These are phyloP conservation scores for Theristicus caerulescens DNA, from an alignment of 2,113 vertebrate species.

Conservation along the genomic window DNA sequence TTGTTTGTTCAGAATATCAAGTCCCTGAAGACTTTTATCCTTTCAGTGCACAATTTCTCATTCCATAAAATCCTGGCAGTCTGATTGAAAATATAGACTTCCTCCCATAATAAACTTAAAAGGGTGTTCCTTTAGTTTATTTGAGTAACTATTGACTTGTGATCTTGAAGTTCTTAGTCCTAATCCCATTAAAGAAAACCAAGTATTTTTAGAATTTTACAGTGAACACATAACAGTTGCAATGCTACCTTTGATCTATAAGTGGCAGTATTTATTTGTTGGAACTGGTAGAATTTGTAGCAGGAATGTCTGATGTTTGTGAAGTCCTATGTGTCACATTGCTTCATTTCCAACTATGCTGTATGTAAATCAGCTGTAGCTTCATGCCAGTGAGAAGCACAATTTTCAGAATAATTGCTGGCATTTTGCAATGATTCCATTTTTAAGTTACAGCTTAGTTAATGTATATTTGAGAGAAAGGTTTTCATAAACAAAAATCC, in stretches of 20 bases:
- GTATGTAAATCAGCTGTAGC: constrained; percentile 46
- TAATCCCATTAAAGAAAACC: constrained; percentile 26
- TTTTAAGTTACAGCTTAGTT: background rate
- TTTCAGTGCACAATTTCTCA: background rate
- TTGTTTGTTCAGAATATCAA: background rate
- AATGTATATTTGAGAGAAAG: constrained; percentile 2
- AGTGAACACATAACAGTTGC: background rate
- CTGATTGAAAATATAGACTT: background rate
- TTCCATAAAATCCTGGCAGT: background rate
- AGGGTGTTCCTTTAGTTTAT: background rate
- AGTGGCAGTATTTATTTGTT: constrained; percentile 70
- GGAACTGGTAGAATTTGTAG: constrained; percentile 8
- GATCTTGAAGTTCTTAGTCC: background rate
- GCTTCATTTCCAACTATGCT: constrained; percentile 48
- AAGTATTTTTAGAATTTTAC: background rate
- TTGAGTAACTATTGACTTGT: background rate
- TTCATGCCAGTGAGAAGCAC: background rate
- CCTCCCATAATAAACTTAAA: background rate
- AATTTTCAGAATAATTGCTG: constrained; percentile 52
- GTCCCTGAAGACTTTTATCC: background rate
- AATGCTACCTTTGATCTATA: constrained; percentile 48
- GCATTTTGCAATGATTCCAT: constrained; percentile 44
- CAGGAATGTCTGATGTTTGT: background rate
- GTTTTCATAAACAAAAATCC: constrained; percentile 20
- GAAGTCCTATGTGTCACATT: constrained; percentile 34